Base-by-base conservation (phyloP, 2,888 invertebrate species). In the Tribolium freemani region DNA sequence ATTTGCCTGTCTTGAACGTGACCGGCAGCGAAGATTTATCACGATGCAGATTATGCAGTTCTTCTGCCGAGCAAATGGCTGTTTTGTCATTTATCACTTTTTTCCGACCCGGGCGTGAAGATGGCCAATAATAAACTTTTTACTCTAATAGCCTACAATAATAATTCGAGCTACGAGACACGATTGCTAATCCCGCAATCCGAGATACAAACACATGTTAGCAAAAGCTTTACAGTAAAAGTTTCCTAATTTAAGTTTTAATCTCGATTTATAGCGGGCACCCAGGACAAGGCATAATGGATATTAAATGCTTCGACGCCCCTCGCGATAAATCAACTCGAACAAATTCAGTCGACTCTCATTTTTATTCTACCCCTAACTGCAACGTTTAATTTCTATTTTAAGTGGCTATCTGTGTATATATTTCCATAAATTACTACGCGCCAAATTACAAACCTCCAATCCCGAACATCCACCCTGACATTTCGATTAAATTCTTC, bases 211-310 rank as follows among this genome's bases (percentile, higher is more conserved):
- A 80, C 78, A 78, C 76, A 78, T 79, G 81, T 80, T 80, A 79
- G 78, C 78, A 74, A 69, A 75, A 75, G 75, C 75, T 69, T 58
- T 53, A 72, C 75, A 75, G 77, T 78, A 80, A 82, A 82, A 82
- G 80, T 81, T 82, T 79, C 76, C 81, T 79, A 82, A 81, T 82
- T 81, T 80, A 81, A 81, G 82, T 82, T 82, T 80, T 82, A 82
- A 82, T 82, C 80, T 79, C 78, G 79, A 82, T 82, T 82, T 82
- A 82, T 81, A 77, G 80, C 79, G 69, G 75, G 61, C 56, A 80
- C 73, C 77, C 77, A 72, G 75, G 75, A 76, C 77, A 77, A 73
- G 73, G 57, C 75, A 75, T 79, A 81, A 80, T 81, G 80, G 81
- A 81, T 81, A 81, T 81, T 81, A 80, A 81, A 81, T 78, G 78